Evolutionary conservation across 2,113 vertebrate species (phyloP).

Genomic region (Chitala chitala): DNA sequence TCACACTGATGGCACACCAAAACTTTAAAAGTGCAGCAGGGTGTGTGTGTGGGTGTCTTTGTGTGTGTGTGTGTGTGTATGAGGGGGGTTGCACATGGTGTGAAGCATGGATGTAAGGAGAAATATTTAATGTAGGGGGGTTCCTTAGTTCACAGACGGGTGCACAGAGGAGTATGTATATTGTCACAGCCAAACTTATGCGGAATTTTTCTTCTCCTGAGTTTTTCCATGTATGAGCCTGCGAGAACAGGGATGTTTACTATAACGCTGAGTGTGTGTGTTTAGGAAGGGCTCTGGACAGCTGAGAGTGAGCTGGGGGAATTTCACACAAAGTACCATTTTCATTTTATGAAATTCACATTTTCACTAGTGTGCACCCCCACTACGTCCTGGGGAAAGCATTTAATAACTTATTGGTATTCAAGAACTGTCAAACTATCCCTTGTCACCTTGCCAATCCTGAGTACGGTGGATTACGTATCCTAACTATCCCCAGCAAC

Average conservation of each 20-base stretch:
- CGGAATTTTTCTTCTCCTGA: neutral
- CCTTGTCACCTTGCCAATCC: neutral
- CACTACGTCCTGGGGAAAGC: conserved; percentile 1
- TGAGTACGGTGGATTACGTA: conserved; percentile 24
- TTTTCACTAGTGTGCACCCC: neutral
- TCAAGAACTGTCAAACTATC: neutral
- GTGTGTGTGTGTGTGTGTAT: neutral
- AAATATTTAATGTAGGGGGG: neutral
- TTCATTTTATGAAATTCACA: neutral
- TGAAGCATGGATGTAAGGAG: neutral
- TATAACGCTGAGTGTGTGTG: neutral
- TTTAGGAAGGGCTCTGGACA: neutral
- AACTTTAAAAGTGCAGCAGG: neutral
- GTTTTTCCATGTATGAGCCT: neutral
- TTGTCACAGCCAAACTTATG: neutral
- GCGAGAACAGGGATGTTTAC: neutral
- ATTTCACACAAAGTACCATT: no score
- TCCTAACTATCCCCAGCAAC: conserved; percentile 20
- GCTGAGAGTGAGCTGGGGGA: neutral
- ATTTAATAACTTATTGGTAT: no score
- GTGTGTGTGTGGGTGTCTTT: neutral
- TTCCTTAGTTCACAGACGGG: neutral
- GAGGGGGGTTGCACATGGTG: neutral
- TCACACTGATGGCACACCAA: neutral
- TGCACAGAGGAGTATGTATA: neutral